Base-by-base conservation (phyloP, 2,888 invertebrate genomes). In the Malacosoma neustria region DNA sequence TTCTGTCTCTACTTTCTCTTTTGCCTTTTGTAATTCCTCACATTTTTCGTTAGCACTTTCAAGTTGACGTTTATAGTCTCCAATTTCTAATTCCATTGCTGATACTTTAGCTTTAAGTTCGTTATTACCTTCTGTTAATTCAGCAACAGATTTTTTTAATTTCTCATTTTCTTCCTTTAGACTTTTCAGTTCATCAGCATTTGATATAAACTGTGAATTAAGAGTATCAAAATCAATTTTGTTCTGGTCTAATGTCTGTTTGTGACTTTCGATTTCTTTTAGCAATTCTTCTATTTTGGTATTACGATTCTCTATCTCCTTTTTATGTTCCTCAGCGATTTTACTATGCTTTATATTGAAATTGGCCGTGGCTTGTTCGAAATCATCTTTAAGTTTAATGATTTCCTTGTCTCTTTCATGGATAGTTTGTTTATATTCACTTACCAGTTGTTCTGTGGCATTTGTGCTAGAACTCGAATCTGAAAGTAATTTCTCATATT, bases 1-100 rank as follows among this genome's bases (percentile, higher is more conserved):
- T 57, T 91, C 89, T 3, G 79, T 58, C 68, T 91, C 90, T 12
- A 88, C 69, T 37, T 88, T 87, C 11, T 84, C 87, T 57, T 90
- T 90, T 42, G 89, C 80, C 33, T 77, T 84, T 42, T 80, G 72
- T 37, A 90, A 56, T 45, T 89, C 88, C 3, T 72, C 70, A 49
- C 87, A 85, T 64, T 90, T 89, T 52, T 89, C 88, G 48, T 85
- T 77, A 6, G 87, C 69, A 46, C 87, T 84, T 34, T 77, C 71
- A 6, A 88, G 64, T 49, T 89, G 89, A 14, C 90, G 79, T 50
- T 84, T 87, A 13, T 88, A 71, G 66, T 90, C 90, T 32, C 88
- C 88, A 22, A 87, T 60, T 51, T 85, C 77, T 37, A 89, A 63
- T 56, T 89, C 88, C 57, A 88, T 75, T 32, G 71, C 51, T 1